phyloP scores from a whole-genome alignment of 2,113 vertebrate genomes.

The Hypocryptadius cinnamomeus region DNA sequence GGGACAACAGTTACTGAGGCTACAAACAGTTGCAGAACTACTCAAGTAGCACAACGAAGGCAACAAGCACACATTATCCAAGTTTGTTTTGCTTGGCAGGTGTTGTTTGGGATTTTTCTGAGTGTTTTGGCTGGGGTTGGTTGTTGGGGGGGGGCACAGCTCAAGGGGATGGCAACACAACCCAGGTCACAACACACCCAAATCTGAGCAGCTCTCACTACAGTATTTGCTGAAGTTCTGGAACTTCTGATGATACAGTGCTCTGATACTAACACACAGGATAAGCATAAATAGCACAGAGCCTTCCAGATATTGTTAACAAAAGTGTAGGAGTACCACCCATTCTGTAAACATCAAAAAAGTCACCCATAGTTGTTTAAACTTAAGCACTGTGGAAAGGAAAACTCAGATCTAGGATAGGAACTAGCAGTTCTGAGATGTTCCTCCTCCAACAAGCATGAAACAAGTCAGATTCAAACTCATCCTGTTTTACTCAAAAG shows the following conservation, averaged over 20 bases:
- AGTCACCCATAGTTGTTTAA: not conserved
- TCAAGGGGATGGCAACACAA: rapidly evolving
- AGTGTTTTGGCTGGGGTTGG: not conserved
- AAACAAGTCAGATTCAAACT: not conserved
- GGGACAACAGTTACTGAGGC: not conserved
- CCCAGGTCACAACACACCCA: not conserved
- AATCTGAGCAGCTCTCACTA: not conserved
- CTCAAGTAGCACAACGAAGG: not conserved
- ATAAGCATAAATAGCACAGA: not conserved
- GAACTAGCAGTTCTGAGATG: not conserved
- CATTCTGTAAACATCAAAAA: conserved; percentile 9
- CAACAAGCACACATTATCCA: not conserved
- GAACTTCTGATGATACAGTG: not conserved
- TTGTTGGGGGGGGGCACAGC: rapidly evolving
- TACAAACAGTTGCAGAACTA: not conserved
- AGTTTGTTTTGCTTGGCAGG: not conserved
- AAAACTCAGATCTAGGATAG: not conserved
- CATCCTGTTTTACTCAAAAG: not conserved
- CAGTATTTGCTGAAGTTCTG: not conserved
- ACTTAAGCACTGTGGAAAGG: not conserved
- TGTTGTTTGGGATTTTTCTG: not conserved
- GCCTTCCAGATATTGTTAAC: not conserved
- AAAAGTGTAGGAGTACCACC: not conserved
- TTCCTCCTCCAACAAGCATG: not conserved
- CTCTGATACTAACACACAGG: not conserved